A percentile compares a stretch with the other conserved stretches of the same genome.
phyloP scores from a whole-genome alignment of 2,888 invertebrate species.

The Anoncus sp. region DNA sequence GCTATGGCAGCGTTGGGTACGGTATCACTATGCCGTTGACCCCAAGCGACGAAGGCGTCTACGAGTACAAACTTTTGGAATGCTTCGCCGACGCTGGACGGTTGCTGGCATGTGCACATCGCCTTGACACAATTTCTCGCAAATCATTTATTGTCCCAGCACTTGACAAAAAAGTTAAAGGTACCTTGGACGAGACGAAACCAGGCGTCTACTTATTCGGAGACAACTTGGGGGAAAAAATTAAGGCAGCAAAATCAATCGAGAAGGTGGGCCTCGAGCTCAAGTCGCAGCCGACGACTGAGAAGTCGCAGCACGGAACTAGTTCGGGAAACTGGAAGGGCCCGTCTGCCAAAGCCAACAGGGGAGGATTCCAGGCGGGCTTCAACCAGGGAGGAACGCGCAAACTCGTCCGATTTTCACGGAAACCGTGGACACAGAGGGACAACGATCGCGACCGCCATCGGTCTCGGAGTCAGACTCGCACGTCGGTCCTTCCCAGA shows the following conservation, averaged over 20 bases:
- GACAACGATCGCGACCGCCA: slow-evolving; percentile 28
- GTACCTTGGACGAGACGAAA: slow-evolving; percentile 48
- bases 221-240: slow-evolving; percentile 57
- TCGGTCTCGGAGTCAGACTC: slow-evolving; percentile 32
- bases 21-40: slow-evolving; percentile 42
- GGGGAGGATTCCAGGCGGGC: slow-evolving; percentile 38
- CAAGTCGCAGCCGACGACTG: slow-evolving; percentile 30
- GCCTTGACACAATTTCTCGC: slow-evolving; percentile 45
- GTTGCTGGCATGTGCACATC: slow-evolving; percentile 45
- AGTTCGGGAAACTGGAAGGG: slow-evolving; percentile 55
- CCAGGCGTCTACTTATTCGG: slow-evolving; percentile 56
- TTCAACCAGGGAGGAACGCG: slow-evolving; percentile 31
- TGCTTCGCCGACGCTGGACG: slow-evolving; percentile 28
- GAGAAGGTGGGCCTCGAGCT: slow-evolving; percentile 55
- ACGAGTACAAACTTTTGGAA: slow-evolving; percentile 41
- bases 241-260: slow-evolving; percentile 57
- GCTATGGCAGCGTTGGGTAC: slow-evolving; percentile 49
- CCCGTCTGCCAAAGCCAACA: slow-evolving; percentile 37
- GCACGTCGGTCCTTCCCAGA: slow-evolving; percentile 1
- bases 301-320: slow-evolving; percentile 28
- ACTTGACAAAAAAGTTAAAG: slow-evolving; percentile 52
- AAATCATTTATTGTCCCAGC: slow-evolving; percentile 53
- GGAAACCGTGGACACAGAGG: slow-evolving; percentile 18
- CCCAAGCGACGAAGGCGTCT: slow-evolving; percentile 38
- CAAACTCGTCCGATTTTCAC: slow-evolving; percentile 21